phyloP scores from a whole-genome alignment of 2,797 vertebrate genomes.

The Amniataba percoides region DNA sequence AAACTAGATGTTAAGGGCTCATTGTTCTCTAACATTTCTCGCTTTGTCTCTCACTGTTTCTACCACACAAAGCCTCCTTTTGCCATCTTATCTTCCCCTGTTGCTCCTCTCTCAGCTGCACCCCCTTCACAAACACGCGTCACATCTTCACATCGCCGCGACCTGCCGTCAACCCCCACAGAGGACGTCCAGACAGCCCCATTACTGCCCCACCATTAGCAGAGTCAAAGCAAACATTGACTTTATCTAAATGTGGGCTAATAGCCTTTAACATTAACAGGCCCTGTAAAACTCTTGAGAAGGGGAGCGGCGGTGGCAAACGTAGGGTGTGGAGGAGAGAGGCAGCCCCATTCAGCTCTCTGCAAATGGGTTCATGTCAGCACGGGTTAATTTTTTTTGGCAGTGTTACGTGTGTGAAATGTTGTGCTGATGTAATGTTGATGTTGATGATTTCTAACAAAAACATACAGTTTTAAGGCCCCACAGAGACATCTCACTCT shows the following conservation, averaged over 20 bases:
- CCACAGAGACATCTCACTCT: background rate
- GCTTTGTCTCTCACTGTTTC: constrained; percentile 6
- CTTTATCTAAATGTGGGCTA: constrained; percentile 78
- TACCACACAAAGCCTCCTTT: constrained; percentile 27
- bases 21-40: background rate
- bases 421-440: background rate
- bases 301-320: constrained; percentile 15
- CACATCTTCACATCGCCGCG: constrained; percentile 38
- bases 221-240: constrained; percentile 79
- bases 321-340: background rate
- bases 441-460: background rate
- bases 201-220: constrained; percentile 70
- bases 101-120: constrained; percentile 24
- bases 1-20: background rate
- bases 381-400: background rate
- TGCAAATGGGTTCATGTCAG: constrained; percentile 13
- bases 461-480: background rate
- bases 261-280: constrained; percentile 73
- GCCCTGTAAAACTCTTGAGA: constrained; percentile 63
- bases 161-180: constrained; percentile 56
- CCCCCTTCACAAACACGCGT: constrained; percentile 53
- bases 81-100: constrained; percentile 45
- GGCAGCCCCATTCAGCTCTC: background rate
- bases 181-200: constrained; percentile 66
- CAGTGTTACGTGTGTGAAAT: background rate